Evolutionary conservation across 2,113 vertebrate genomes (phyloP).

Genomic region (Hylia prasina): DNA sequence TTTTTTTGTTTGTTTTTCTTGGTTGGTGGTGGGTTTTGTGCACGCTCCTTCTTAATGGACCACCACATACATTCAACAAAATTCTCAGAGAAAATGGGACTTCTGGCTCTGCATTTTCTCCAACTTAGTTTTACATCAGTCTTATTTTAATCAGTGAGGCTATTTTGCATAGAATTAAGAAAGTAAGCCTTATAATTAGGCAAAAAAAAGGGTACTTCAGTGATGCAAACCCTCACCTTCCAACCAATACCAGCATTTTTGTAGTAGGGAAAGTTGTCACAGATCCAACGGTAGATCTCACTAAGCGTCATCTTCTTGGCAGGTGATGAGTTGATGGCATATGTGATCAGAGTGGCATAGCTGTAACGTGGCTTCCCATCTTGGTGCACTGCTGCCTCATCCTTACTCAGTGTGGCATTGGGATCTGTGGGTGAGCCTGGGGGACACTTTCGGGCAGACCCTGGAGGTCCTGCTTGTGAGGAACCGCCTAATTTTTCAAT

Average conservation of each 20-base stretch:
- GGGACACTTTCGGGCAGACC: constrained; percentile 76
- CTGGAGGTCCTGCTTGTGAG: constrained; percentile 78
- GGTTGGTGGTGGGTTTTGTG: neutral
- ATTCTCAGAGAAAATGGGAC: neutral
- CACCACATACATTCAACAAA: neutral
- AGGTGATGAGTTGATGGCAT: constrained; percentile 90
- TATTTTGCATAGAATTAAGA: neutral
- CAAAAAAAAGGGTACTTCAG: neutral
- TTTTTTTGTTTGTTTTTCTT: neutral
- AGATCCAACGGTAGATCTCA: constrained; percentile 99
- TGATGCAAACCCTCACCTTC: constrained; percentile 79
- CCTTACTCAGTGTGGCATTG: constrained; percentile 76
- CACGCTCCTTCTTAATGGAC: neutral
- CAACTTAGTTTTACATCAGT: neutral
- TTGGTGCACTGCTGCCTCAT: constrained; percentile 76
- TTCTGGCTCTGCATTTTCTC: neutral
- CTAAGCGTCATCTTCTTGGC: constrained; percentile 93
- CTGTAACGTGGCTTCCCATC: constrained; percentile 96
- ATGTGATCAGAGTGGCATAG: constrained; percentile 95
- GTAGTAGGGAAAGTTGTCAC: constrained; percentile 92
- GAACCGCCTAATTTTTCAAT: constrained; percentile 84
- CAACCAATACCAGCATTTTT: constrained; percentile 91
- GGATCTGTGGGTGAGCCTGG: constrained; percentile 77
- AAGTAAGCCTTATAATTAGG: neutral
- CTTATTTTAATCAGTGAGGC: neutral